Conservation (phyloP, 30 jellyfish, hydroid and myxozoan species). For the Hydractinia symbiolongicarpus region DNA sequence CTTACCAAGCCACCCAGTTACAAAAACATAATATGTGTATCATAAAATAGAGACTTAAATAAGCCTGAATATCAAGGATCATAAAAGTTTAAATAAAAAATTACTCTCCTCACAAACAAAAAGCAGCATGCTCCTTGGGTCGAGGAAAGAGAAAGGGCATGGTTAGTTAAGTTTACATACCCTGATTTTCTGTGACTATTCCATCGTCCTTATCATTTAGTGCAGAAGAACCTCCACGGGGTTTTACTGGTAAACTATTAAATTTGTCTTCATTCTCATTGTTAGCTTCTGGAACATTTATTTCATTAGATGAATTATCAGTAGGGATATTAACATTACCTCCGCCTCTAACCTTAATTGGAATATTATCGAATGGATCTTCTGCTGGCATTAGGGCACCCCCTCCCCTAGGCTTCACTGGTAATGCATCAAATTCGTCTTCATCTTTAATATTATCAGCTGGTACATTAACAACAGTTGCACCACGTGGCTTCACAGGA, state of each 20-base stretch:
- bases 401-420: constrained; percentile 34
- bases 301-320: constrained; percentile 10
- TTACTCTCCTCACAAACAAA: too few relatives aligned
- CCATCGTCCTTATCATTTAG: too few relatives aligned
- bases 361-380: constrained; percentile 17
- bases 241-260: constrained; percentile 57
- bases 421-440: constrained; percentile 34
- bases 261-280: constrained; percentile 48
- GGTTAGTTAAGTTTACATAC: too few relatives aligned
- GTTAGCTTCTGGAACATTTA: constrained; percentile 1
- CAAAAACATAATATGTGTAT: too few relatives aligned
- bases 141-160: too few relatives aligned
- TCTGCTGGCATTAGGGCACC: constrained; percentile 11
- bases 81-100: too few relatives aligned
- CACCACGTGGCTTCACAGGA: constrained; percentile 38
- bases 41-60: too few relatives aligned
- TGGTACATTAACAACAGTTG: constrained; percentile 1
- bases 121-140: too few relatives aligned
- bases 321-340: not conserved
- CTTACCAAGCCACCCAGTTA: too few relatives aligned
- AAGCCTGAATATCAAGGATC: too few relatives aligned
- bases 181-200: too few relatives aligned
- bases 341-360: constrained; percentile 1
- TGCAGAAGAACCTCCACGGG: constrained; percentile 35
- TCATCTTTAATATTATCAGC: constrained; percentile 12